These are phyloP conservation scores for Amiota mariae DNA, from an alignment of 2,888 invertebrate species.

Conservation along the genomic window DNA sequence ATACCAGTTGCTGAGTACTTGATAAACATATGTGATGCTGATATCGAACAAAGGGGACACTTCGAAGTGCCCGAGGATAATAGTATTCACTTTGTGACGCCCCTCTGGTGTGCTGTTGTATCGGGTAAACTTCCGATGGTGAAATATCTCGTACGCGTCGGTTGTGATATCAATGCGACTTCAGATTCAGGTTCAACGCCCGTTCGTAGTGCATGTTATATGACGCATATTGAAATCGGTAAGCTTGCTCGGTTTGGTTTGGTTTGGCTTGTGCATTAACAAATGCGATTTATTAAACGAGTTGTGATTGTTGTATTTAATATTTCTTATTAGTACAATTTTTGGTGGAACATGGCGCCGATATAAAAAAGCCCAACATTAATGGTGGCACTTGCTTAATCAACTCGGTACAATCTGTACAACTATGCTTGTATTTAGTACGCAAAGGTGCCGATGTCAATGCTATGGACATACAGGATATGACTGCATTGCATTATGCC, in stretches of 20 bases:
- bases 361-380: conserved; percentile 87
- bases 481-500: conserved; percentile 95
- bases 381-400: conserved; percentile 95
- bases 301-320: not conserved
- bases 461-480: conserved; percentile 90
- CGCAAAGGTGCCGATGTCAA: conserved; percentile 87
- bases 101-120: conserved; percentile 94
- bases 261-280: not conserved
- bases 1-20: conserved; percentile 90
- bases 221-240: conserved; percentile 87
- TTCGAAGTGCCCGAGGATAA: conserved; percentile 90
- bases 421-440: conserved; percentile 86
- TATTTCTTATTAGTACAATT: conserved; percentile 77
- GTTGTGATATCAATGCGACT: conserved; percentile 87
- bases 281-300: not conserved
- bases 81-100: conserved; percentile 84
- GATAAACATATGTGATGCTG: conserved; percentile 85
- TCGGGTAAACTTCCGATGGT: conserved; percentile 86
- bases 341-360: conserved; percentile 86
- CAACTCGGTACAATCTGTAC: conserved; percentile 91
- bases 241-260: conserved; percentile 38
- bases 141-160: conserved; percentile 83
- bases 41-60: conserved; percentile 88
- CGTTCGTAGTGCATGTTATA: conserved; percentile 92
- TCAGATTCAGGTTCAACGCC: conserved; percentile 93